phyloP scores from a whole-genome alignment of 2,113 vertebrate genomes.

The Dasyornis broadbenti region DNA sequence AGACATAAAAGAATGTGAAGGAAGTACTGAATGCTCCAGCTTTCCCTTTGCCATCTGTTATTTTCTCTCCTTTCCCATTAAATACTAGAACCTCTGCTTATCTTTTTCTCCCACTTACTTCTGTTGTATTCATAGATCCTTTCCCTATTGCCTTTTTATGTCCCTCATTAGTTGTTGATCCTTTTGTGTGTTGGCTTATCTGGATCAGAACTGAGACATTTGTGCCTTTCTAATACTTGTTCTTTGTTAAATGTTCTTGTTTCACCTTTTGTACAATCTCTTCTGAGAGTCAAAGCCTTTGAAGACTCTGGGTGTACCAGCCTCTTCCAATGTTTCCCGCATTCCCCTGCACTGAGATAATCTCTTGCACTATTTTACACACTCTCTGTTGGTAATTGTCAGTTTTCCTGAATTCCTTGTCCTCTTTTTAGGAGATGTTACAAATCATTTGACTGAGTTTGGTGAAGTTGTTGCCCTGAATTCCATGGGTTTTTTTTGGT shows the following conservation, averaged over 20 bases:
- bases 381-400: neutral
- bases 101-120: neutral
- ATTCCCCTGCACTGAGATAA: neutral
- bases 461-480: neutral
- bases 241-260: neutral
- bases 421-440: neutral
- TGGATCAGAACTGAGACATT: neutral
- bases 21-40: neutral
- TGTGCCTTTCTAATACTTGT: neutral
- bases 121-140: neutral
- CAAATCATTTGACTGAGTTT: neutral
- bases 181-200: neutral
- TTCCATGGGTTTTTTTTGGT: neutral
- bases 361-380: neutral
- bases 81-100: neutral
- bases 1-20: neutral
- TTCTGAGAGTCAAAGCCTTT: neutral
- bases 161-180: slow-evolving; percentile 26
- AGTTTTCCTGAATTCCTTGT: neutral
- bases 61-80: slow-evolving; percentile 16
- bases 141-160: neutral
- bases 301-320: neutral
- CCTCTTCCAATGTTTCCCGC: neutral
- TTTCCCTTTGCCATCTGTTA: neutral
- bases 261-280: neutral